Evolutionary conservation across 2,888 invertebrate species (phyloP), one percentile per base, ranked within the genome.

Genomic region (Eilema depressum): DNA sequence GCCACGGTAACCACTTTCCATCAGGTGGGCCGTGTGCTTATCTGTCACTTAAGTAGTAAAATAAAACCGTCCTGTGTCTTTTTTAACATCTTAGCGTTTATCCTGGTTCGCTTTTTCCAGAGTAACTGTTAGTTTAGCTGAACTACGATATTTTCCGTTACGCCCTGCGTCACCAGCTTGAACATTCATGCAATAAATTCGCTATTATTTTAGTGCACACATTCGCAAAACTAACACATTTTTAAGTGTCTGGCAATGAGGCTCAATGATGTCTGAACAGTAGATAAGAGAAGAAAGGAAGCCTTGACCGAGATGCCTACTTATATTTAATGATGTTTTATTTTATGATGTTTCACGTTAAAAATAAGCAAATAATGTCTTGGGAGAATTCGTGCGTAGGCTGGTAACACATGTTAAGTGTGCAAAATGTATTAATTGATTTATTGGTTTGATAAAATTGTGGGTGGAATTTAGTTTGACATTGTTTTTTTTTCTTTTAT

Each of bases 301-400:
- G 30, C 82, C 82, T 77, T 82, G 83, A 66, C 82, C 83, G 71
- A 77, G 73, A 79, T 83, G 60, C 25, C 75, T 57, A 76, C 68
- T 72, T 77, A 81, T 69, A 81, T 81, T 75, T 75, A 41, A 75
- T 30, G 74, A 76, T 69, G 67, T 74, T 73, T 76, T 70, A 79
- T 47, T 20, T 47, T 47, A 80, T 75, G 74, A 73, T 68, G 68
- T 68, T 69, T 47, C 33, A 14, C 61, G 70, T 68, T 73, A 71
- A 69, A 82, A 77, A 79, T 75, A 82, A 75, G 68, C 63, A 75
- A 71, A 75, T 76, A 71, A 23, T 68, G 68, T 75, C 68, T 73
- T 26, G 20, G 12, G 12, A 59, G 17, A n/a, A 28, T 28, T 59
- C 37, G 77, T 69, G 26, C 11, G 61, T 68, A 69, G 61, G 61